phyloP scores from a whole-genome alignment of 2,888 invertebrate species.

The Nomada hirtipes region DNA sequence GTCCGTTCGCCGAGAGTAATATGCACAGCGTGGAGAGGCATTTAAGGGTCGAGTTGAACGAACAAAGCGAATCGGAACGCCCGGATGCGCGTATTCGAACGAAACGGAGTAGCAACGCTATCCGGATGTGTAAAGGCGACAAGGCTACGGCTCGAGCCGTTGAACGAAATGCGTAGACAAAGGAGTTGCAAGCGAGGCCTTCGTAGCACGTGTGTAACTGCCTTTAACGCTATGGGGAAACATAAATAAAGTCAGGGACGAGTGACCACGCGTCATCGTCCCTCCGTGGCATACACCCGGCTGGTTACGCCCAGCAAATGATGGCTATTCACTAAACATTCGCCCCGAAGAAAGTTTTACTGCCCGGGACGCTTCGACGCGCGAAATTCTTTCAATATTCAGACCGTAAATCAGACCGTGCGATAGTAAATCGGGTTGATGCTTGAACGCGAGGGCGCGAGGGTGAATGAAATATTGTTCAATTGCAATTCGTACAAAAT shows the following conservation, averaged over 20 bases:
- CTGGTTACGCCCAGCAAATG: conserved; percentile 62
- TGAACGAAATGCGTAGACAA: conserved; percentile 65
- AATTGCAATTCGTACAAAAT: no score
- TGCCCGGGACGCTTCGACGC: background rate
- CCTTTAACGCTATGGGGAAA: conserved; percentile 77
- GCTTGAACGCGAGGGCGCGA: no score
- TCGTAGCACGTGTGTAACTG: conserved; percentile 73
- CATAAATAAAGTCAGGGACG: conserved; percentile 80
- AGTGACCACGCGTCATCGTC: conserved; percentile 71
- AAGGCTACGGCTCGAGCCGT: conserved; percentile 48
- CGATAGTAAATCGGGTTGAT: background rate
- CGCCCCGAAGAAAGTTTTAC: conserved; percentile 27
- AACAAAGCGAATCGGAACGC: conserved; percentile 29
- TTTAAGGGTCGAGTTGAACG: conserved; percentile 25
- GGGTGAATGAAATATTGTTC: no score
- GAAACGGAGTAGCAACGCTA: conserved; percentile 37
- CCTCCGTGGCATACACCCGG: conserved; percentile 42
- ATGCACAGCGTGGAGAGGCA: background rate
- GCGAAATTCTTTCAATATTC: background rate
- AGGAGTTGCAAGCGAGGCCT: conserved; percentile 63
- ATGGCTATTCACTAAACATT: conserved; percentile 39
- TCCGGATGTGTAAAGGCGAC: conserved; percentile 51
- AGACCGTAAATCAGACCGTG: background rate
- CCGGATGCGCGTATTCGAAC: conserved; percentile 32
- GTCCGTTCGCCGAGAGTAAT: background rate